Percentiles rank a stretch among this genome's conserved stretches.
Conservation (phyloP, 2,113 vertebrate species). For the Corydoras sp. region DNA sequence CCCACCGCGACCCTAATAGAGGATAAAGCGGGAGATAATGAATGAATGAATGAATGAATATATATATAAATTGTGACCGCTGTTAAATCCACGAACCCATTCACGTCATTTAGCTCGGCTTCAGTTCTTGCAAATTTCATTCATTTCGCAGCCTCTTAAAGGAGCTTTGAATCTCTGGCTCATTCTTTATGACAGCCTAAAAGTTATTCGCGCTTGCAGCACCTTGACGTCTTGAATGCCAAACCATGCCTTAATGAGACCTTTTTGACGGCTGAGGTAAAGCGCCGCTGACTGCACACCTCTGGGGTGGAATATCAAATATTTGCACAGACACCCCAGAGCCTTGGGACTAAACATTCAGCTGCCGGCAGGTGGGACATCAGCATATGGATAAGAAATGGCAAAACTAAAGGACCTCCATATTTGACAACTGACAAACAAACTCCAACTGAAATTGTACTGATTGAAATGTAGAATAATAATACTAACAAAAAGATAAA, state of each 20-base stretch:
- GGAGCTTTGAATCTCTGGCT: not conserved
- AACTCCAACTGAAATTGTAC: slow-evolving; percentile 3
- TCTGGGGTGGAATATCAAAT: slow-evolving; percentile 48
- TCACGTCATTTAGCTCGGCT: not conserved
- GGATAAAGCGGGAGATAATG: too few species aligned
- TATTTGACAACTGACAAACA: slow-evolving; percentile 49
- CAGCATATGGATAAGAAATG: slow-evolving; percentile 40
- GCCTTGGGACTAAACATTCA: slow-evolving; percentile 28
- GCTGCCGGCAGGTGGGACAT: slow-evolving; percentile 22
- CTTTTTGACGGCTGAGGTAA: not conserved
- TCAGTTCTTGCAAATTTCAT: not conserved
- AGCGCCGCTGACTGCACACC: slow-evolving; percentile 7
- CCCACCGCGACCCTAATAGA: too few species aligned
- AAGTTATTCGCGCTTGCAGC: not conserved
- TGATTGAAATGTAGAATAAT: too few species aligned
- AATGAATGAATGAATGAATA: too few species aligned
- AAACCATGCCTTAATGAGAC: slow-evolving; percentile 16
- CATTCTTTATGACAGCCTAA: slow-evolving; percentile 6
- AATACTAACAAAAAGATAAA: too few species aligned
- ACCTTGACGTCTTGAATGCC: slow-evolving; percentile 3
- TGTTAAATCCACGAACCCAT: too few species aligned
- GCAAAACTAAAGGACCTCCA: slow-evolving; percentile 11
- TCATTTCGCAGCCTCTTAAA: not conserved
- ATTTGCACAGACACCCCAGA: slow-evolving; percentile 43
- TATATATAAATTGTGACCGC: too few species aligned